phyloP scores from a whole-genome alignment of 1,140 invertebrate genomes.

The Lethrus apterus region DNA sequence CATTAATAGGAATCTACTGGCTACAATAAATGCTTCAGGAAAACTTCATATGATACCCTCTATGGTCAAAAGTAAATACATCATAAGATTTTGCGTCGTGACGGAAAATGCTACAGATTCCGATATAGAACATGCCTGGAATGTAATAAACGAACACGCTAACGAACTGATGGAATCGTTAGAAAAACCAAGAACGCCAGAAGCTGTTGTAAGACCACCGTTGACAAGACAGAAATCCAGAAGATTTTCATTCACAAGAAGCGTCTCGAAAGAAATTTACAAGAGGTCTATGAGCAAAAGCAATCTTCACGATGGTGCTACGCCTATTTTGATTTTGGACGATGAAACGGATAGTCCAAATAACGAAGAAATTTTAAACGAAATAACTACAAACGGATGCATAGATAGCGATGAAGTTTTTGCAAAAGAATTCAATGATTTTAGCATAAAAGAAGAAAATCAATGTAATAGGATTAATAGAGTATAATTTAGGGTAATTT shows the following conservation, averaged over 20 bases:
- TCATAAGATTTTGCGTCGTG: slow-evolving; percentile 79
- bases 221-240: slow-evolving; percentile 49
- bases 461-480: slow-evolving; percentile 3
- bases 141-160: slow-evolving; percentile 61
- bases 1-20: slow-evolving; percentile 72
- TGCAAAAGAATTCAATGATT: slow-evolving; percentile 14
- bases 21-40: slow-evolving; percentile 80
- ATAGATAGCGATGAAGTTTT: slow-evolving; percentile 11
- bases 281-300: slow-evolving; percentile 51
- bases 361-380: slow-evolving; percentile 2
- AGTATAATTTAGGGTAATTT: not conserved
- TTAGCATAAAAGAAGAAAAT: slow-evolving; percentile 8
- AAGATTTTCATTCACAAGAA: slow-evolving; percentile 60
- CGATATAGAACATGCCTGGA: slow-evolving; percentile 72
- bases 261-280: slow-evolving; percentile 56
- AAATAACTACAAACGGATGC: not conserved
- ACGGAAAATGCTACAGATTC: slow-evolving; percentile 68
- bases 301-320: slow-evolving; percentile 58
- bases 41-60: slow-evolving; percentile 88
- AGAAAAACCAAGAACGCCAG: slow-evolving; percentile 34
- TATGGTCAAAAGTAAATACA: slow-evolving; percentile 66
- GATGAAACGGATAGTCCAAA: slow-evolving; percentile 14
- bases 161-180: slow-evolving; percentile 52
- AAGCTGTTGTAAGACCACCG: slow-evolving; percentile 43
- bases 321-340: slow-evolving; percentile 48